A percentile compares a stretch with the other conserved stretches of the same genome.
Conservation (phyloP, 2,113 vertebrate species). For the Sceloporus undulatus region DNA sequence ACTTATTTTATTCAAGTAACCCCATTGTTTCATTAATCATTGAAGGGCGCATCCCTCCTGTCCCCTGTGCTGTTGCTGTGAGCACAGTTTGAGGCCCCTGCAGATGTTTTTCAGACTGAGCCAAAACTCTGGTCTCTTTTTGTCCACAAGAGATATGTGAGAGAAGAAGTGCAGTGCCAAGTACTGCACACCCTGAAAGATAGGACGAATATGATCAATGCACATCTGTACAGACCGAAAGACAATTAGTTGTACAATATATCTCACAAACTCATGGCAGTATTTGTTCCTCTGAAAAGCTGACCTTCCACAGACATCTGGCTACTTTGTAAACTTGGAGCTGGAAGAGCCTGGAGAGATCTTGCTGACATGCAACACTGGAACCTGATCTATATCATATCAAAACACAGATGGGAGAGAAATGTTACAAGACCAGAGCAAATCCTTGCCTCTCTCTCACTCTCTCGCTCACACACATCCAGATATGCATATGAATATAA, state of each 20-base stretch:
- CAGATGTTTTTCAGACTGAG: neutral
- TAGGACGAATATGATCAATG: neutral
- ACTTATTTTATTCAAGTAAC: too few species aligned
- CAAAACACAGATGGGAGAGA: neutral
- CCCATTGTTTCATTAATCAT: too few species aligned
- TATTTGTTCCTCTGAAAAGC: neutral
- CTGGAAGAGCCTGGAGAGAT: neutral
- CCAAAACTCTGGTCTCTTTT: neutral
- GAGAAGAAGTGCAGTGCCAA: neutral
- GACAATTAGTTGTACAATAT: neutral
- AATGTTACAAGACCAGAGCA: neutral
- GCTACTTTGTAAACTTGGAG: neutral
- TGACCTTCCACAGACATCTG: neutral
- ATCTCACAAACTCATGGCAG: neutral
- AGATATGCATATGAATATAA: too few species aligned
- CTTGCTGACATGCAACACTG: neutral
- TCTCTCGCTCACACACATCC: too few species aligned
- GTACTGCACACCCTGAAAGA: neutral
- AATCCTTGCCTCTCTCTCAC: neutral
- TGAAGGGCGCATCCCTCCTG: too few species aligned
- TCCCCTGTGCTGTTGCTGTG: too few species aligned
- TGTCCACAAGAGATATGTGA: neutral
- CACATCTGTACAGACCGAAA: neutral
- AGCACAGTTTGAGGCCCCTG: neutral
- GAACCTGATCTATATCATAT: neutral